phyloP scores from a whole-genome alignment of 2,113 vertebrate species.

The Stegostoma tigrinum region DNA sequence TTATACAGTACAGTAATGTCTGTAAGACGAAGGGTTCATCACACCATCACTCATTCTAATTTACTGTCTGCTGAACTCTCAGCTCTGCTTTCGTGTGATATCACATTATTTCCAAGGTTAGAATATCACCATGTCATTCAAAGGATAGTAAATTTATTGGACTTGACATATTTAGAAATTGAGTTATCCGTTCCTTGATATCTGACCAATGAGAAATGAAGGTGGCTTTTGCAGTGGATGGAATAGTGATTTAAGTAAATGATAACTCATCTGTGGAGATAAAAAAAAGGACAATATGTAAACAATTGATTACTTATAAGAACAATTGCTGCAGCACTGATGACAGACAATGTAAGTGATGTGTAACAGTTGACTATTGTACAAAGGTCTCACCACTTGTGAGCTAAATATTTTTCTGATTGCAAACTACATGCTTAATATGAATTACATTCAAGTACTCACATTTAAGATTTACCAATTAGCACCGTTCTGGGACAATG shows the following conservation, averaged over 20 bases:
- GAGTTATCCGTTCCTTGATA: background rate
- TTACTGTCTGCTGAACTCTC: background rate
- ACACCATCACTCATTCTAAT: background rate
- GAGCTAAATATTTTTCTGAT: background rate
- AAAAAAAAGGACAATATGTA: background rate
- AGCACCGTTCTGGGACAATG: background rate
- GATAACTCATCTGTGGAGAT: background rate
- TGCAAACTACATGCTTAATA: background rate
- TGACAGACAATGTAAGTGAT: constrained; percentile 8
- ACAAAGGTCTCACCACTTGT: background rate
- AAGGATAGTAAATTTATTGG: background rate
- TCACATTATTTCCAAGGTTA: background rate
- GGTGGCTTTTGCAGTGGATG: background rate
- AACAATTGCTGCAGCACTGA: background rate
- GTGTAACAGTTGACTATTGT: background rate
- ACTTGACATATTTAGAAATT: background rate
- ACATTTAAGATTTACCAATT: background rate
- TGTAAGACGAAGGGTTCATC: too few species aligned
- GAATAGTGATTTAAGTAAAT: background rate
- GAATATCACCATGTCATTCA: background rate
- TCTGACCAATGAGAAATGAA: background rate
- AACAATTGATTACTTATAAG: background rate
- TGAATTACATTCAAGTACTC: background rate
- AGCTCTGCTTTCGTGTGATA: background rate
- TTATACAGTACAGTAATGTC: too few species aligned